A percentile compares a stretch with the other conserved stretches of the same genome.
phyloP scores from a whole-genome alignment of 2,113 vertebrate genomes.

The Phyllostomus hastatus region DNA sequence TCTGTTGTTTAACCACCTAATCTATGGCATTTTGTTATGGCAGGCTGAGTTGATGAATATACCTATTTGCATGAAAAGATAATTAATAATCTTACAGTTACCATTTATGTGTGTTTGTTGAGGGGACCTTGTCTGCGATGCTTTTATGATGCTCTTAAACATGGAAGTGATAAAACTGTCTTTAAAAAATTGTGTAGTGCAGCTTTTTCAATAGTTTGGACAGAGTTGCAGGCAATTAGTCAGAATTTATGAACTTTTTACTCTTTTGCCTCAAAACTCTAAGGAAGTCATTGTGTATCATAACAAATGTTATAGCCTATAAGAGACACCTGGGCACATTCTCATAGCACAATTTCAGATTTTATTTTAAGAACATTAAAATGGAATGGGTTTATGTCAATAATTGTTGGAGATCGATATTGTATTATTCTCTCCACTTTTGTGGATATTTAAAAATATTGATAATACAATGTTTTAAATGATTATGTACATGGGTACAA shows the following conservation, averaged over 20 bases:
- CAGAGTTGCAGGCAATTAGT: background rate
- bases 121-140: background rate
- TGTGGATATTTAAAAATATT: constrained; percentile 15
- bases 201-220: constrained; percentile 13
- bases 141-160: background rate
- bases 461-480: background rate
- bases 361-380: background rate
- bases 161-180: constrained; percentile 33
- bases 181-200: background rate
- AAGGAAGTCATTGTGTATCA: background rate
- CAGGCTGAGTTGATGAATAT: background rate
- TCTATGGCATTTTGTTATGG: background rate
- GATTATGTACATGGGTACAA: background rate
- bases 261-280: constrained; percentile 29
- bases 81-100: constrained; percentile 8
- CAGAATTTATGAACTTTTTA: constrained; percentile 55
- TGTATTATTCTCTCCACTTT: background rate
- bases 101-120: background rate
- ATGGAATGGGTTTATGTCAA: background rate
- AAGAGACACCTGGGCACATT: background rate
- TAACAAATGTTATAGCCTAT: background rate
- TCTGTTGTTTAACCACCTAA: background rate
- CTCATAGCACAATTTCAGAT: background rate
- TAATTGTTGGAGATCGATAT: background rate
- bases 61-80: constrained; percentile 1